Percentiles rank a stretch among this genome's conserved stretches.
Evolutionary conservation across 2,113 vertebrate genomes (phyloP).

Genomic region (Emydura subglobosa): DNA sequence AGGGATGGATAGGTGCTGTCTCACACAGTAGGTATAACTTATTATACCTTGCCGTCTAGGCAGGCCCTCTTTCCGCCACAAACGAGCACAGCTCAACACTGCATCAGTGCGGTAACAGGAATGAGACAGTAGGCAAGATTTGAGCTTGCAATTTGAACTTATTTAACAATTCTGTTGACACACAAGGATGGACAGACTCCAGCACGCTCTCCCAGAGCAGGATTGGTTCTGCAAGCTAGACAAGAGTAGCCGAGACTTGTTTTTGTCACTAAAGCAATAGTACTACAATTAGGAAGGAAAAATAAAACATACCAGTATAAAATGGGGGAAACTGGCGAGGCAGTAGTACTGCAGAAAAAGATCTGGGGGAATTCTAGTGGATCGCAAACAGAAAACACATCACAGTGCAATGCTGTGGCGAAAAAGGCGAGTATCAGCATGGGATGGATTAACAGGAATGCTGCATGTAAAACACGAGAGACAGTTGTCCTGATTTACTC

Average conservation of each 20-base stretch:
- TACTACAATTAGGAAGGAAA: neutral
- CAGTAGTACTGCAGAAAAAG: neutral
- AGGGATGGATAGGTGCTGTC: neutral
- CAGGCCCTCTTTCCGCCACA: too few species aligned
- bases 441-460: neutral
- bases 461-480: accelerated
- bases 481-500: neutral
- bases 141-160: neutral
- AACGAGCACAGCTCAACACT: too few species aligned
- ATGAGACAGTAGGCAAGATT: neutral
- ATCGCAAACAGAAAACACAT: neutral
- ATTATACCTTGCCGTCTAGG: too few species aligned
- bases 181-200: neutral
- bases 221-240: neutral
- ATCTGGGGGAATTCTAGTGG: neutral
- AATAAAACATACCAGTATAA: neutral
- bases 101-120: neutral
- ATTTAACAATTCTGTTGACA: neutral
- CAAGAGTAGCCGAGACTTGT: too few species aligned
- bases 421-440: neutral
- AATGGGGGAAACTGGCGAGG: neutral
- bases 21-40: too few species aligned
- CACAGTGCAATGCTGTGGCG: neutral
- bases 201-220: neutral
- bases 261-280: neutral